Evolutionary conservation across 2,888 invertebrate species (phyloP).

Genomic region (Labia minor): DNA sequence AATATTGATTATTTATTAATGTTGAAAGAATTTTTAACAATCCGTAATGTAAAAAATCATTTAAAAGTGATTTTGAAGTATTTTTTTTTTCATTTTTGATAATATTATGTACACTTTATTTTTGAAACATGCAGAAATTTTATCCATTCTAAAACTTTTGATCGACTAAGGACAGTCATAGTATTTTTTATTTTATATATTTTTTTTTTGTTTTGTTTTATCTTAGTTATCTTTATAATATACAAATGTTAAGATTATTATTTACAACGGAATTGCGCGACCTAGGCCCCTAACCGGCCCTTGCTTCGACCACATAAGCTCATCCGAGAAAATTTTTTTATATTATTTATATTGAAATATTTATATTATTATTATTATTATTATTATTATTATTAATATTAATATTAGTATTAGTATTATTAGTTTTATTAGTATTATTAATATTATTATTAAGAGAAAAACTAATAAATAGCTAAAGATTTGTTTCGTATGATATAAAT

Average conservation of each 20-base stretch:
- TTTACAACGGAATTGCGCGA: constrained; percentile 3
- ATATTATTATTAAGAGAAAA: neutral
- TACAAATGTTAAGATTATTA: neutral
- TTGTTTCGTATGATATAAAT: no score
- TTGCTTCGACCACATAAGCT: constrained; percentile 13
- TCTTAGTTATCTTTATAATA: no score
- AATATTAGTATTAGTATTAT: neutral
- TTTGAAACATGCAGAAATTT: neutral
- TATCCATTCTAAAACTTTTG: neutral
- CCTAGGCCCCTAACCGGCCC: neutral
- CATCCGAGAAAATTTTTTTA: constrained; percentile 4
- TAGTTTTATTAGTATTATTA: neutral
- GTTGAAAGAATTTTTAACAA: neutral
- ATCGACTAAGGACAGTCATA: constrained; percentile 1
- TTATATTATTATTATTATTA: constrained; percentile 9
- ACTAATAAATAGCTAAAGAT: no score
- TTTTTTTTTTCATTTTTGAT: neutral
- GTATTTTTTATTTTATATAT: neutral
- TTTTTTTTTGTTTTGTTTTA: neutral
- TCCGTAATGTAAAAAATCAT: neutral
- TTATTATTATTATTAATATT: neutral
- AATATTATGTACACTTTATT: neutral
- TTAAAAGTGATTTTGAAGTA: no score
- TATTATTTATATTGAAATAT: no score
- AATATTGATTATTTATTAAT: neutral